phyloP scores from a whole-genome alignment of 2,113 vertebrate species.

The Phalacrocorax pelagicus region DNA sequence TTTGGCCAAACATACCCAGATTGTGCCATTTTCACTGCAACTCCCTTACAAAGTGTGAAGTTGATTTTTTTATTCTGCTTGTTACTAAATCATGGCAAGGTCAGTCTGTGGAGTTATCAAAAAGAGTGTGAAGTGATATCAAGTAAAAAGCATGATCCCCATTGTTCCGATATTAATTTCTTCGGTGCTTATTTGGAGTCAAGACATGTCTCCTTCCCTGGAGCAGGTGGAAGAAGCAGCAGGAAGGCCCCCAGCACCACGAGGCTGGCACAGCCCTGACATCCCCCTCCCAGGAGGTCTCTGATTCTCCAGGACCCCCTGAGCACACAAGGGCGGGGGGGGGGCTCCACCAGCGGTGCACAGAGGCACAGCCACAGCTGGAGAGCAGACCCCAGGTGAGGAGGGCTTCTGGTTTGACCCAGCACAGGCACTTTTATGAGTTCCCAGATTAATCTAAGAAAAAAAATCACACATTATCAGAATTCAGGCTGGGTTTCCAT shows the following conservation, averaged over 20 bases:
- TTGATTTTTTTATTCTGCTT: not conserved
- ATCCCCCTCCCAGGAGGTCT: not conserved
- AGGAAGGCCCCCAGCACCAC: not conserved
- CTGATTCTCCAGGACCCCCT: not conserved
- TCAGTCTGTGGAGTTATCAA: not conserved
- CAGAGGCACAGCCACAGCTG: not conserved
- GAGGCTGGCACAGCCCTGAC: not conserved
- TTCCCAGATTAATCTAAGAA: not conserved
- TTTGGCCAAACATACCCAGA: not conserved
- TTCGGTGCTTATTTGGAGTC: not conserved
- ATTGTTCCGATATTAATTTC: not conserved
- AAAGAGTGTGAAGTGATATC: not conserved
- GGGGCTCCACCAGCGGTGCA: not conserved
- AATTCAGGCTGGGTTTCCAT: not conserved
- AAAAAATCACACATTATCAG: not conserved
- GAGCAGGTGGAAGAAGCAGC: not conserved
- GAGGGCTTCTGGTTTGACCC: not conserved
- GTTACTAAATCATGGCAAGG: not conserved
- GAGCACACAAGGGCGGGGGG: too few relatives aligned
- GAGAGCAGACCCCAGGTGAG: not conserved
- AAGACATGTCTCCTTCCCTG: not conserved
- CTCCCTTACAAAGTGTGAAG: not conserved
- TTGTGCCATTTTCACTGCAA: too few relatives aligned
- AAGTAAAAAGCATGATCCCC: not conserved
- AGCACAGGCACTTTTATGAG: not conserved